Evolutionary conservation across 2,888 invertebrate genomes (phyloP).

Genomic region (Marronus borbonicus): DNA sequence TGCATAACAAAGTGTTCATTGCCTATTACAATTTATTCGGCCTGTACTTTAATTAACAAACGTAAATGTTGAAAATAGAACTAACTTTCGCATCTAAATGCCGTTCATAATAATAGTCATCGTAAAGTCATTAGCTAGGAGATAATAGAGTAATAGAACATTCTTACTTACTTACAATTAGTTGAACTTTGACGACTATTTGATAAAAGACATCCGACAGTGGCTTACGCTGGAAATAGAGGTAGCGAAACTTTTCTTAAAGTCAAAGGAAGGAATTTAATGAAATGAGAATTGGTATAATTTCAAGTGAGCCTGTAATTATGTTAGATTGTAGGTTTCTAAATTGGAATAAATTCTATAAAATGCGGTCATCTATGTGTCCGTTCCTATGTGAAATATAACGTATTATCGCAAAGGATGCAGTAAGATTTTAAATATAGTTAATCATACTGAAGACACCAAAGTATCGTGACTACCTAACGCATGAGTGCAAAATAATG

Average conservation of each 20-base stretch:
- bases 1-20: too few species aligned
- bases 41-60: too few species aligned
- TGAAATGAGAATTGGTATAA: slow-evolving; percentile 14
- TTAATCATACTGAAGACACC: not conserved
- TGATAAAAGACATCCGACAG: not conserved
- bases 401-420: not conserved
- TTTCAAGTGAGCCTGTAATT: not conserved
- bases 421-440: not conserved
- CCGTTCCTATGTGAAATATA: not conserved
- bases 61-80: too few species aligned
- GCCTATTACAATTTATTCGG: too few species aligned
- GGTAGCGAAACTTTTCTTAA: not conserved
- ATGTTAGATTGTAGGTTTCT: slow-evolving; percentile 3
- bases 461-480: not conserved
- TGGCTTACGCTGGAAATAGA: not conserved
- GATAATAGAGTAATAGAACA: not conserved
- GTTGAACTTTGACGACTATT: not conserved
- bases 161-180: slow-evolving; percentile 17
- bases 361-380: not conserved
- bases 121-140: not conserved
- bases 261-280: not conserved
- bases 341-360: slow-evolving; percentile 28
- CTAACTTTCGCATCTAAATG: too few species aligned
- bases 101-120: too few species aligned
- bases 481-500: too few species aligned